These are phyloP conservation scores for Meteorus colon DNA, from an alignment of 2,888 invertebrate species.

Conservation along the genomic window DNA sequence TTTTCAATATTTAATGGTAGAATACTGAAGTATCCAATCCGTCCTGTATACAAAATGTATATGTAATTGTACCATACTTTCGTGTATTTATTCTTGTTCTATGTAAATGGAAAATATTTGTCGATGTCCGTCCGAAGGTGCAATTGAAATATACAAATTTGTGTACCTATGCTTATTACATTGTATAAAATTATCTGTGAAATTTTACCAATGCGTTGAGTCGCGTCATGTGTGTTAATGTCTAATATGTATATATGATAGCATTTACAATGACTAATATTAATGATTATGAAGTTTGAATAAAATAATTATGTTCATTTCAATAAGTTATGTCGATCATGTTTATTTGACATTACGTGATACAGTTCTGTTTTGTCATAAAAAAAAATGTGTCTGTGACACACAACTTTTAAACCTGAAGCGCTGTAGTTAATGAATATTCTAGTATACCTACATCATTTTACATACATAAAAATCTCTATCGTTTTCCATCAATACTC, in stretches of 20 bases:
- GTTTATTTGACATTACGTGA: conserved; percentile 9
- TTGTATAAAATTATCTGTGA: neutral
- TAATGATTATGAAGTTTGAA: neutral
- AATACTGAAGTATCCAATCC: neutral
- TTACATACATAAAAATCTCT: neutral
- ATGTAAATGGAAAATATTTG: neutral
- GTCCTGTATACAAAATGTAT: neutral
- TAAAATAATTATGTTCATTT: conserved; percentile 9
- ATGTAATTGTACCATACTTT: neutral
- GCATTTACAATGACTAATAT: neutral
- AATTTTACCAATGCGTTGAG: neutral
- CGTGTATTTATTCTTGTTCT: conserved; percentile 3
- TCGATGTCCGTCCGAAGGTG: neutral
- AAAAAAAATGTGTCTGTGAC: neutral
- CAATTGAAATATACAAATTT: neutral
- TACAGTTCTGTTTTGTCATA: neutral
- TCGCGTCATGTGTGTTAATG: neutral
- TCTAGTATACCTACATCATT: neutral
- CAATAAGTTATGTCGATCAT: conserved; percentile 1
- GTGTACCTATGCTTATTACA: neutral
- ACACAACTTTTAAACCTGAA: neutral
- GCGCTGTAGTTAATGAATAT: neutral
- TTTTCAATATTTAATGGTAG: neutral
- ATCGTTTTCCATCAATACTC: neutral
- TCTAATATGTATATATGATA: neutral